Evolutionary conservation across 2,888 invertebrate genomes (phyloP), one percentile per base, ranked within the genome.

Genomic region (Blera fallax): DNA sequence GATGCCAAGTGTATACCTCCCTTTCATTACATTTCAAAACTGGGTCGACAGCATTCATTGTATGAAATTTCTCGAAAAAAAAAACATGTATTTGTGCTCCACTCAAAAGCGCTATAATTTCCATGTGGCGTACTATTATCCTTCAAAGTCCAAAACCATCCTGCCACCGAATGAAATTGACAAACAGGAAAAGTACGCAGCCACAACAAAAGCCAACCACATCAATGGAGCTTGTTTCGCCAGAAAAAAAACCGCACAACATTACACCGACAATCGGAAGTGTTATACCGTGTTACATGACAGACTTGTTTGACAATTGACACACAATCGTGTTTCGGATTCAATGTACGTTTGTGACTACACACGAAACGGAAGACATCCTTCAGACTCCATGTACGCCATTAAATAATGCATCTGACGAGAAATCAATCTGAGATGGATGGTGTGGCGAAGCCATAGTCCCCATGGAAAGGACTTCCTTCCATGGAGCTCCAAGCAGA

Each of bases 401-500:
- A 34, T 58, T 72, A 60, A 72, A 72, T 60, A 72, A 72, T 72
- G 58, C 72, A 72, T 24, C 34, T 37, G 37, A 48, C 60, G 21
- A 48, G 48, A 60, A 48, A 58, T 60, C 58, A 34, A 60, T 72
- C 60, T 48, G 48, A n/a, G 29, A 45, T 18, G 2, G 29, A 29
- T 48, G 27, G 3, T 14, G 14, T 60, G n/a, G n/a, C 3, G 7
- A 10, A 14, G 24, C n/a, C 11, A 18, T n/a, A 4, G 8, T 8
- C 24, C 14, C 48, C 11, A 50, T 6, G 6, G 10, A 2, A 10
- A 27, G 11, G 27, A 16, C 27, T 10, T 11, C 14, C n/a, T 40
- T 0, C 21, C n/a, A 34, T n/a, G n/a, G n/a, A n/a, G n/a, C n/a
- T 11, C 32, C 18, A 16, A 21, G 11, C 45, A 14, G 2, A 67